Evolutionary conservation across 2,113 vertebrate genomes (phyloP), one percentile per base, ranked within the genome.

Genomic region (Circaetus gallicus): DNA sequence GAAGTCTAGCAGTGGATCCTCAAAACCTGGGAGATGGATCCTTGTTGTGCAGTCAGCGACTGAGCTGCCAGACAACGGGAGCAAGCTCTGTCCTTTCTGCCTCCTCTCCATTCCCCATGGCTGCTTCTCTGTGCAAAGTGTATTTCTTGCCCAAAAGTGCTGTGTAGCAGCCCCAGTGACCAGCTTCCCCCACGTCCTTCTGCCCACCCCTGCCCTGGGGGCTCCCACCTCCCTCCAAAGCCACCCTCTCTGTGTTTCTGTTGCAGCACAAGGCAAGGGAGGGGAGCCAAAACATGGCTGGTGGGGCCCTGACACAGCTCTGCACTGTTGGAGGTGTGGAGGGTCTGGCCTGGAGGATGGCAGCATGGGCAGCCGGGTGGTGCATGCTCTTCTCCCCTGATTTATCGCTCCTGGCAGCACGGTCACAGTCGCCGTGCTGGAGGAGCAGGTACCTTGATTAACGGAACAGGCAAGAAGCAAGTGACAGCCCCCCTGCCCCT

Each of bases 381-480:
- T 65, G 8, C 25, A 4, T 38, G 50, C 19, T 56, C 65, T 82
- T 13, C 72, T 96, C 17, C 53, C 20, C 43, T 80, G 77, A 74
- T 83, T 72, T 90, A 63, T 78, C 38, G 5, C 87, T 80, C 78
- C 69, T 94, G 89, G 74, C 82, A 96, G 82, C 91, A 82, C 34
- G 53, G 90, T 84, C 91, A 71, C 50, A 67, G 18, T 73, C 31
- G 7, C 69, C 3, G 0, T 32, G 6, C 69, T 76, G 77, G n/a
- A 90, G 55, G n/a, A 97, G 45, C 22, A 8, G 5, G 17, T 87
- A 82, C 62, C 53, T 85, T 94, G 82, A 95, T 97, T 81, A 93
- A 92, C n/a, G n/a, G 32, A 95, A 74, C 47, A 87, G 85, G 49
- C 40, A 86, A 65, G 85, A 95, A 95, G 61, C 50, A 43, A 91